Evolutionary conservation across 2,888 invertebrate species (phyloP).

Genomic region (Tipula confusa): DNA sequence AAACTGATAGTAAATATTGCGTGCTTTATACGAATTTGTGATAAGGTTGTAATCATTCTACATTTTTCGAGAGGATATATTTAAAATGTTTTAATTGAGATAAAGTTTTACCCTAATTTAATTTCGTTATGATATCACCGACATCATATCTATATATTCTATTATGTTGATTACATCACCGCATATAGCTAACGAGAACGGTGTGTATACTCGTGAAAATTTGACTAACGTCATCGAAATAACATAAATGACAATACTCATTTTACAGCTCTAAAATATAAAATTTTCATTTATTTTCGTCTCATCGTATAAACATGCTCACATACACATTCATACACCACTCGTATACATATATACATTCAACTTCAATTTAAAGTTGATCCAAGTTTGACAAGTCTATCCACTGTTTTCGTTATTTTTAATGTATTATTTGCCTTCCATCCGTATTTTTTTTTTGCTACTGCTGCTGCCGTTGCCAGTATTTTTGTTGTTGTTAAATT

Average conservation of each 20-base stretch:
- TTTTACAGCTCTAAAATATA: background rate
- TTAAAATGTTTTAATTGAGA: background rate
- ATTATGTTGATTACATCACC: background rate
- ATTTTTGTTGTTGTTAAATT: background rate
- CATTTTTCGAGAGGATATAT: background rate
- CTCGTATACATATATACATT: background rate
- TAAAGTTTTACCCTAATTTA: background rate
- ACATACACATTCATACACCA: background rate
- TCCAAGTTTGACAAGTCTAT: constrained; percentile 32
- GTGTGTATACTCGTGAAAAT: background rate
- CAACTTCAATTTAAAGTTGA: constrained; percentile 32
- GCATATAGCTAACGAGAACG: background rate
- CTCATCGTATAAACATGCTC: background rate
- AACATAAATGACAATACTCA: constrained; percentile 9
- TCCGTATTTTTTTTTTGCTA: background rate
- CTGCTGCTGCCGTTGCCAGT: background rate
- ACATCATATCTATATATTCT: background rate
- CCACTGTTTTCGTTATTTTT: constrained; percentile 31
- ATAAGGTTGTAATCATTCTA: background rate
- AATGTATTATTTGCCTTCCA: constrained; percentile 25
- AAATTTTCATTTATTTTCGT: background rate
- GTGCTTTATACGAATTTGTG: background rate
- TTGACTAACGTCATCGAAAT: constrained; percentile 20
- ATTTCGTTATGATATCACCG: background rate
- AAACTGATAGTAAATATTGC: background rate